These are phyloP conservation scores for Mythimna albipuncta DNA, from an alignment of 2,888 invertebrate species.

Conservation along the genomic window DNA sequence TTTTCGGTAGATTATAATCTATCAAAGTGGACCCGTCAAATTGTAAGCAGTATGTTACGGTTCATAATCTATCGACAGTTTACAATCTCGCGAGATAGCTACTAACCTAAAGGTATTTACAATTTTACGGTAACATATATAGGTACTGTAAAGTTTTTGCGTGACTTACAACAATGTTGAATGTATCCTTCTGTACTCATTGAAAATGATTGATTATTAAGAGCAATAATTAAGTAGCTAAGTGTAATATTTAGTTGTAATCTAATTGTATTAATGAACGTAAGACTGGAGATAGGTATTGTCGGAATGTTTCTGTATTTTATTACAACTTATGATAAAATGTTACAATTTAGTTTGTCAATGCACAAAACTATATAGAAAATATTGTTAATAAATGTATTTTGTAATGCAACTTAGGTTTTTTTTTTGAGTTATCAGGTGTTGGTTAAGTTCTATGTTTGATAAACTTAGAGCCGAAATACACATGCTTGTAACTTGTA, in stretches of 20 bases:
- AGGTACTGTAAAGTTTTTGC: background rate
- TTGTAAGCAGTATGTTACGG: too few relatives aligned
- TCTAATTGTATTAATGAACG: slow-evolving; percentile 48
- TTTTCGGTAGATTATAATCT: too few relatives aligned
- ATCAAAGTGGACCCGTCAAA: too few relatives aligned
- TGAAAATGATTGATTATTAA: slow-evolving; percentile 68
- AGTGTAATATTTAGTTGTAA: slow-evolving; percentile 24
- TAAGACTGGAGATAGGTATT: slow-evolving; percentile 60
- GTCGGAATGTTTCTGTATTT: slow-evolving; percentile 49
- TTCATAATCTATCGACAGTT: too few relatives aligned
- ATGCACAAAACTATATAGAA: slow-evolving; percentile 1
- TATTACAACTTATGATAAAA: slow-evolving; percentile 6
- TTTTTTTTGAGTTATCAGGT: background rate
- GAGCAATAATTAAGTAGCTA: slow-evolving; percentile 42
- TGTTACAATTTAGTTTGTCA: background rate
- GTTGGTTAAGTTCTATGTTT: background rate
- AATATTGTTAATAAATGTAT: background rate
- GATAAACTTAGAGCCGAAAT: background rate
- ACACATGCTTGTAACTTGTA: too few relatives aligned
- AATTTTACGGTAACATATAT: too few relatives aligned
- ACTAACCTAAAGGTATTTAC: too few relatives aligned
- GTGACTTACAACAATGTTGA: background rate
- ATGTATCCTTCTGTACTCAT: slow-evolving; percentile 42
- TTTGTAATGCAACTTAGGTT: background rate
- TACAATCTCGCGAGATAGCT: too few relatives aligned